Base-by-base conservation (phyloP, 2,113 vertebrate genomes). In the Pheucticus melanocephalus region DNA sequence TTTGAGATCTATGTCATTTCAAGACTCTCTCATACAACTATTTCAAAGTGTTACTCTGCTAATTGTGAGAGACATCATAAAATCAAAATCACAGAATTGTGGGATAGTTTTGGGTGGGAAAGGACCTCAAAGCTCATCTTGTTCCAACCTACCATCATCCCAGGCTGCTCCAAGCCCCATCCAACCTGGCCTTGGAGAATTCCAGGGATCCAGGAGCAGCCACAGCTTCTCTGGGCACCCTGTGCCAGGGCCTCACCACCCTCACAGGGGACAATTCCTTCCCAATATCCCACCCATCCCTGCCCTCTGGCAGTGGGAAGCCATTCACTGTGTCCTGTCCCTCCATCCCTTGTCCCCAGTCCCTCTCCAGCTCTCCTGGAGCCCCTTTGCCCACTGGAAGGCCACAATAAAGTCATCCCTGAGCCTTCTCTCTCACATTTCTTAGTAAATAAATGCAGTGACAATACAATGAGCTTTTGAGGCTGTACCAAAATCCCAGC, bases 121-220 rank as follows among this genome's bases (percentile, higher is more conserved):
- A 6, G 28, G 20, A n/a, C 9, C 12, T 51, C 2, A 59, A 53
- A 75, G 6, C 7, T 82, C n/a, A 60, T 47, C 24, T 1, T 9
- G 2, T n/a, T 60, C 44, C 60, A 45, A 31, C 42, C 7, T 40
- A 45, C 37, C 33, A 31, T 9, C 3, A 1, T 4, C 21, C 21
- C 60, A 66, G 33, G 15, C 0, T 44, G 17, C 1, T 64, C 66
- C 75, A 71, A 71, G 1, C 75, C 20, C 15, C 0, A 0, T 42
- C 50, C 68, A 73, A 0, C 37, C 51, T 59, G 33, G 12, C 44
- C 51, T 30, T 24, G 60, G 51, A 24, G 12, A 44, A 5, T 44
- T 1, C 44, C 77, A 73, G 60, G 44, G 77, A 66, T 50, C n/a
- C 81, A 72, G 57, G 14, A 4, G 5, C 48, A 79, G 30, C 21